phyloP scores from a whole-genome alignment of 2,113 vertebrate species.

The Silurus meridionalis region DNA sequence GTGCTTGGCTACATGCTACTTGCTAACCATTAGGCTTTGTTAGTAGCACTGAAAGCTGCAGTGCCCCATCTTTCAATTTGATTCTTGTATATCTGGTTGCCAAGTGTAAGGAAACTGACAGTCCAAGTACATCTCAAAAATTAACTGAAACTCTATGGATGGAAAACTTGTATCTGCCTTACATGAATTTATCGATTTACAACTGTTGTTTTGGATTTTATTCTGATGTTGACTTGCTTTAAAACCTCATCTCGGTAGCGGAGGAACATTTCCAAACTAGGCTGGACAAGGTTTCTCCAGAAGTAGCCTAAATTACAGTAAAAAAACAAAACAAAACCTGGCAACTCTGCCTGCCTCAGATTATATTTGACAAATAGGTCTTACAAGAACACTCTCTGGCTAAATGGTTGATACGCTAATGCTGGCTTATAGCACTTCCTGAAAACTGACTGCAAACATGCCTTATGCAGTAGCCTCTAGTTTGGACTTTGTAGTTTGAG shows the following conservation, averaged over 20 bases:
- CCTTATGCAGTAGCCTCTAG: neutral
- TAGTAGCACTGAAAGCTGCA: neutral
- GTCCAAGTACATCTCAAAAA: neutral
- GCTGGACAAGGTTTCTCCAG: neutral
- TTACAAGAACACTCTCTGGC: neutral
- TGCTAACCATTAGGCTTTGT: neutral
- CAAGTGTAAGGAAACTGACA: neutral
- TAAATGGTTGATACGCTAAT: neutral
- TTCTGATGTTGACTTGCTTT: neutral
- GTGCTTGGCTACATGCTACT: neutral
- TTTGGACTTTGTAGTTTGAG: slow-evolving; percentile 4
- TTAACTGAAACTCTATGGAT: neutral
- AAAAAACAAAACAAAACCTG: neutral
- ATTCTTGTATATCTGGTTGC: neutral
- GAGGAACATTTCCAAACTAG: neutral
- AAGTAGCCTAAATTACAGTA: neutral
- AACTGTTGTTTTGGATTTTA: neutral
- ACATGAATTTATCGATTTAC: neutral
- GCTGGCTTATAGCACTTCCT: neutral
- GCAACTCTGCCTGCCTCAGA: neutral
- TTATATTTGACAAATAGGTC: slow-evolving; percentile 1
- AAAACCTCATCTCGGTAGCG: neutral
- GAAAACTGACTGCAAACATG: neutral
- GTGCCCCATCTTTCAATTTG: neutral
- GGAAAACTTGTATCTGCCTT: neutral